phyloP scores from a whole-genome alignment of 2,113 vertebrate species.

The Fukomys damarensis region DNA sequence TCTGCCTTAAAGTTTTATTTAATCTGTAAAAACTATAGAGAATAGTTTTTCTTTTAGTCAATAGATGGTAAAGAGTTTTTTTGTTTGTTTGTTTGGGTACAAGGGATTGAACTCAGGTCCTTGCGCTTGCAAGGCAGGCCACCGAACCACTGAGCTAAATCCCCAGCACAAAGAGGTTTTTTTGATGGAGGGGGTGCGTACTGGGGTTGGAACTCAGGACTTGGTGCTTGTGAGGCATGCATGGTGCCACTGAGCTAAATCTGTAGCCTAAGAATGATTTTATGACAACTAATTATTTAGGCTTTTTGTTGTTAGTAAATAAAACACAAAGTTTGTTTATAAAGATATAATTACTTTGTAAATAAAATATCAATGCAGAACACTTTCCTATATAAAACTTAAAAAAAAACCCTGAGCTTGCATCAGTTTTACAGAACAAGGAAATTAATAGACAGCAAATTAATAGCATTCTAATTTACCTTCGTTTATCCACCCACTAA shows the following conservation, averaged over 20 bases:
- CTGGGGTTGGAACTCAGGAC: no score
- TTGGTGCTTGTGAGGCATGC: no score
- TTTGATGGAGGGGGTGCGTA: no score
- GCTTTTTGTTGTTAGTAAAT: conserved; percentile 18
- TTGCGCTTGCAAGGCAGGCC: no score
- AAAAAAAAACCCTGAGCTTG: conserved; percentile 39
- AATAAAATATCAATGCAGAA: neutral
- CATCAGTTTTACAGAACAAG: neutral
- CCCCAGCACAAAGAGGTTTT: no score
- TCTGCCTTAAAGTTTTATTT: conserved; percentile 1
- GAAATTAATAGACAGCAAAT: neutral
- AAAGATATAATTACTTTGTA: conserved; percentile 16
- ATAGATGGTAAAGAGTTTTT: neutral
- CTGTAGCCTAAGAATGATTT: neutral
- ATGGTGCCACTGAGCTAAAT: no score
- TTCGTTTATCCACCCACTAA: neutral
- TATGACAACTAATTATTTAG: conserved; percentile 7
- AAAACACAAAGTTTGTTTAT: conserved; percentile 10
- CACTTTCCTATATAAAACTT: conserved; percentile 35
- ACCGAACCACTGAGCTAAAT: no score
- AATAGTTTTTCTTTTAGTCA: conserved; percentile 11
- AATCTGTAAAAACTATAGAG: conserved; percentile 14
- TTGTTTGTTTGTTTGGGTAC: no score
- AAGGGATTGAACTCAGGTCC: no score
- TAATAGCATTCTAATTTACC: neutral